Conservation (phyloP, 2,888 invertebrate genomes). For the Hecatera dysodea region DNA sequence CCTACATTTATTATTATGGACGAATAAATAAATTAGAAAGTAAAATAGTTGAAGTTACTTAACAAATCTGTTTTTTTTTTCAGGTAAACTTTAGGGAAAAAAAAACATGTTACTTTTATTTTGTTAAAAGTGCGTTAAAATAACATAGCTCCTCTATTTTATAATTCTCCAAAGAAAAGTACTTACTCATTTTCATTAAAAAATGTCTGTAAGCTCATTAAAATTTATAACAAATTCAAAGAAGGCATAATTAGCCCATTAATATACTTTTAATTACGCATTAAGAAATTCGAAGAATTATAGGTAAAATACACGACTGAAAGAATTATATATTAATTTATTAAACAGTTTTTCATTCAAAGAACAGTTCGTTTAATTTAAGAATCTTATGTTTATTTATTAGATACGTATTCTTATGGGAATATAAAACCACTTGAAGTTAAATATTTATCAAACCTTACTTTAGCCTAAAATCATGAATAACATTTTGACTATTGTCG, state of each 20-base stretch:
- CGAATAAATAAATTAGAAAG: neutral
- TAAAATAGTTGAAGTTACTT: neutral
- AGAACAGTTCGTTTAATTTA: neutral
- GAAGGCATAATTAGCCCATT: slow-evolving; percentile 46
- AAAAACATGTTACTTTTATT: no score
- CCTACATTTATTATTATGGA: no score
- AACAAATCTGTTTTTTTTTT: no score
- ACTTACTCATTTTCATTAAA: slow-evolving; percentile 33
- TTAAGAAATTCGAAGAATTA: slow-evolving; percentile 34
- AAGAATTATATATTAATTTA: slow-evolving; percentile 10
- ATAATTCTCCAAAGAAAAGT: slow-evolving; percentile 19
- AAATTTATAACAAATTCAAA: slow-evolving; percentile 48
- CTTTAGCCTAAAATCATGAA: neutral
- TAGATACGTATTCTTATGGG: no score
- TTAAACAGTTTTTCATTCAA: slow-evolving; percentile 10
- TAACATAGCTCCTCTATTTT: neutral
- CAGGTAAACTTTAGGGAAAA: neutral
- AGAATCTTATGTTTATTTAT: no score
- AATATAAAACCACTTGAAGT: no score
- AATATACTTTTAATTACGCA: slow-evolving; percentile 49
- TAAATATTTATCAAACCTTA: neutral
- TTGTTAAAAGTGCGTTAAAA: neutral
- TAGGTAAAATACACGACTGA: slow-evolving; percentile 13
- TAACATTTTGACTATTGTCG: no score
- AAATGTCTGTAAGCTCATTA: slow-evolving; percentile 43